These are phyloP conservation scores for Drosophila rubida DNA, from an alignment of 2,888 invertebrate species.

Conservation along the genomic window DNA sequence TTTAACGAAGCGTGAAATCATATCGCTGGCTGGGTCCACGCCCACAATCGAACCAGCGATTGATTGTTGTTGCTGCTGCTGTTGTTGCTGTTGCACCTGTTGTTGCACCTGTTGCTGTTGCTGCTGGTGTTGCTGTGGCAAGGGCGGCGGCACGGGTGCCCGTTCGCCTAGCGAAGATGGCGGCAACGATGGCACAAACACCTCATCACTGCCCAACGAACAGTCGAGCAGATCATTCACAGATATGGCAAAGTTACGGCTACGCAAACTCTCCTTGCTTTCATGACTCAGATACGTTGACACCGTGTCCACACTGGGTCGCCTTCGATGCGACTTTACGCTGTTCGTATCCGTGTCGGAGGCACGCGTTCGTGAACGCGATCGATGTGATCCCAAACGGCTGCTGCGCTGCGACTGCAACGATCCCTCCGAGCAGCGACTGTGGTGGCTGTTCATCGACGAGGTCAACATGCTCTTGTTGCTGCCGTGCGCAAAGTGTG, in stretches of 20 bases:
- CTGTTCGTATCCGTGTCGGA: constrained; percentile 87
- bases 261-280: constrained; percentile 90
- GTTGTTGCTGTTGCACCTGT: constrained; percentile 60
- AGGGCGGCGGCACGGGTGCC: constrained; percentile 81
- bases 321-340: constrained; percentile 90
- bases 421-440: constrained; percentile 84
- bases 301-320: constrained; percentile 94
- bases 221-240: constrained; percentile 90
- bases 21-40: constrained; percentile 85
- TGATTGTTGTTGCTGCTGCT: constrained; percentile 72
- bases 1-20: constrained; percentile 89
- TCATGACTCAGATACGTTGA: constrained; percentile 95
- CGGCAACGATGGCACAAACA: constrained; percentile 86
- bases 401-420: constrained; percentile 81
- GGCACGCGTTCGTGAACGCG: constrained; percentile 84
- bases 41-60: constrained; percentile 86
- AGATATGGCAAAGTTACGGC: constrained; percentile 86
- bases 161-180: constrained; percentile 80
- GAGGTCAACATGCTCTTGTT: constrained; percentile 81
- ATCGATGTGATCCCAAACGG: constrained; percentile 83
- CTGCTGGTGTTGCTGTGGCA: constrained; percentile 69
- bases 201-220: constrained; percentile 90
- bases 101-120: constrained; percentile 52
- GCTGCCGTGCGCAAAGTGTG: constrained; percentile 81
- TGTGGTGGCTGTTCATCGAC: constrained; percentile 84